Percentiles rank a stretch among this genome's conserved stretches.
These are phyloP conservation scores for Drosophila subpulchrella DNA, from an alignment of 1,140 invertebrate genomes.

Conservation along the genomic window DNA sequence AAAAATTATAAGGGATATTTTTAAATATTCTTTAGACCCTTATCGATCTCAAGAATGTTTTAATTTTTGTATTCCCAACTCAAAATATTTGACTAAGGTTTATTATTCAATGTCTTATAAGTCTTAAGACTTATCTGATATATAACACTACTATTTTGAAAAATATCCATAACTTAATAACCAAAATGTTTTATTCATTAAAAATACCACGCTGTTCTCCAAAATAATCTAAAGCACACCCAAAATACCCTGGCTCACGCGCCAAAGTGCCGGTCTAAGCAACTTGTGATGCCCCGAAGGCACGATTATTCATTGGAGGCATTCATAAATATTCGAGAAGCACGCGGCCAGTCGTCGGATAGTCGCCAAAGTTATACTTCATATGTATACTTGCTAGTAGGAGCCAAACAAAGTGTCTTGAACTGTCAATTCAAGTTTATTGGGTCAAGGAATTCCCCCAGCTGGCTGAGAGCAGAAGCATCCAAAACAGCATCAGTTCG, in stretches of 20 bases:
- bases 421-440: slow-evolving; percentile 84
- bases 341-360: slow-evolving; percentile 50
- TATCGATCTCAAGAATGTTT: too few species aligned
- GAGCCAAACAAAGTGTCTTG: slow-evolving; percentile 79
- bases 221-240: slow-evolving; percentile 8
- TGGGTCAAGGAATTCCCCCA: slow-evolving; percentile 76
- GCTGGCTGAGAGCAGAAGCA: slow-evolving; percentile 39
- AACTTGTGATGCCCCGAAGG: slow-evolving; percentile 44
- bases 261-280: slow-evolving; percentile 44
- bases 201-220: slow-evolving; percentile 1
- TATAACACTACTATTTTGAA: neutral
- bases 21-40: too few species aligned
- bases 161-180: neutral
- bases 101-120: neutral
- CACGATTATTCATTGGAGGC: slow-evolving; percentile 60
- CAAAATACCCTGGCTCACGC: slow-evolving; percentile 38
- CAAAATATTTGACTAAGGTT: too few species aligned
- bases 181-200: neutral
- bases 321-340: slow-evolving; percentile 75
- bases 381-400: neutral
- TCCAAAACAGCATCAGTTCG: slow-evolving; percentile 1
- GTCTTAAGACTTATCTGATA: neutral
- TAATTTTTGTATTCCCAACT: too few species aligned
- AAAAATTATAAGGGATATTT: too few species aligned
- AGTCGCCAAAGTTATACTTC: slow-evolving; percentile 27